Conservation (phyloP, 2,113 vertebrate species). For the Cynocephalus volans region DNA sequence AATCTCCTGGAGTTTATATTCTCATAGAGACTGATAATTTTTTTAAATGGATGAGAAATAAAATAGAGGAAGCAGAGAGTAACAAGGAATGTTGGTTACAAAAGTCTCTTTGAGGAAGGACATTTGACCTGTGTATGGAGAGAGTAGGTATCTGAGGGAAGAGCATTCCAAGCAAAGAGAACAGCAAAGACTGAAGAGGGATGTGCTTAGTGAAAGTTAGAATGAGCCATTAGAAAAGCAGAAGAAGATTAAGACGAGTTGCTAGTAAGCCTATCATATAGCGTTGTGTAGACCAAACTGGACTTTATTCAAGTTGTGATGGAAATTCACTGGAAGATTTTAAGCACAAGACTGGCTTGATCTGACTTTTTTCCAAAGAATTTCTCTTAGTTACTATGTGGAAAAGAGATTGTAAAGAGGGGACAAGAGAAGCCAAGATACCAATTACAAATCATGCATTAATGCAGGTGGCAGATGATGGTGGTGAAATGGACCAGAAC, state of each 20-base stretch:
- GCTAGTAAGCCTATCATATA: background rate
- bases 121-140: background rate
- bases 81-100: background rate
- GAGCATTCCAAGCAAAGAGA: background rate
- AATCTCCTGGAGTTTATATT: conserved; percentile 14
- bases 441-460: background rate
- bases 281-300: background rate
- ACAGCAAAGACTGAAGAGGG: background rate
- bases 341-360: background rate
- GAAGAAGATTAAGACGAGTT: background rate
- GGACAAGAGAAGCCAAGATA: background rate
- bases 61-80: background rate
- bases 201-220: background rate
- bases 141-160: background rate
- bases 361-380: background rate
- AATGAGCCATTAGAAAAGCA: background rate
- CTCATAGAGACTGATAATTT: background rate
- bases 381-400: background rate
- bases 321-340: background rate
- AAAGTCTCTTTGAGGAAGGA: background rate
- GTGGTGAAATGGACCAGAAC: background rate
- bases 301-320: background rate
- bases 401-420: background rate
- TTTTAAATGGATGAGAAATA: background rate
- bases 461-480: background rate